Conservation (phyloP, 2,888 invertebrate genomes). For the Cheilosia grossa region DNA sequence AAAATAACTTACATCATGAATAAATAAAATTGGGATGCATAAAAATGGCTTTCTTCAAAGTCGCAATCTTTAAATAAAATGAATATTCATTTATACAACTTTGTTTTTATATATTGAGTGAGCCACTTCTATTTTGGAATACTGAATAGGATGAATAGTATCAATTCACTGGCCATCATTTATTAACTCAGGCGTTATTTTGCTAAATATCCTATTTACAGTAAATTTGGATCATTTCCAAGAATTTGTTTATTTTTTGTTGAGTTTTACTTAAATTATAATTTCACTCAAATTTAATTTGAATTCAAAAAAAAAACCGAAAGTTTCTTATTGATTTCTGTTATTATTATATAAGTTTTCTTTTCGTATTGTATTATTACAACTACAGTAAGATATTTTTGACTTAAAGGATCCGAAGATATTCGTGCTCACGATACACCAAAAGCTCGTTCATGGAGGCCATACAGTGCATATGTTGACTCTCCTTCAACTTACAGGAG, state of each 20-base stretch:
- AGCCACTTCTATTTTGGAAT: conserved; percentile 40
- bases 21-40: not conserved
- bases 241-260: not conserved
- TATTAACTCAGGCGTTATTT: not conserved
- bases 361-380: not conserved
- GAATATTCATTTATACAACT: conserved; percentile 1
- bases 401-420: conserved; percentile 91
- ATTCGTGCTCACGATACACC: conserved; percentile 94
- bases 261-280: not conserved
- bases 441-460: conserved; percentile 86
- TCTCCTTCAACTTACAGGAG: conserved; percentile 91
- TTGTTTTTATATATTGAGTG: not conserved
- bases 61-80: conserved; percentile 30
- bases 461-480: conserved; percentile 88
- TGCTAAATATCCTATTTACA: not conserved
- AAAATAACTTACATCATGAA: not conserved
- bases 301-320: not conserved
- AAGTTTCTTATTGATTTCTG: not conserved
- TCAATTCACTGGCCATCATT: not conserved
- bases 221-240: not conserved
- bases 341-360: conserved; percentile 11
- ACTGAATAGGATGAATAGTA: conserved; percentile 14
- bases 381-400: not conserved
- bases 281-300: conserved; percentile 1
- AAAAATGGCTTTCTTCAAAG: conserved; percentile 14